Conservation (phyloP, 2,888 invertebrate genomes). For the Cheiracanthium punctorium region DNA sequence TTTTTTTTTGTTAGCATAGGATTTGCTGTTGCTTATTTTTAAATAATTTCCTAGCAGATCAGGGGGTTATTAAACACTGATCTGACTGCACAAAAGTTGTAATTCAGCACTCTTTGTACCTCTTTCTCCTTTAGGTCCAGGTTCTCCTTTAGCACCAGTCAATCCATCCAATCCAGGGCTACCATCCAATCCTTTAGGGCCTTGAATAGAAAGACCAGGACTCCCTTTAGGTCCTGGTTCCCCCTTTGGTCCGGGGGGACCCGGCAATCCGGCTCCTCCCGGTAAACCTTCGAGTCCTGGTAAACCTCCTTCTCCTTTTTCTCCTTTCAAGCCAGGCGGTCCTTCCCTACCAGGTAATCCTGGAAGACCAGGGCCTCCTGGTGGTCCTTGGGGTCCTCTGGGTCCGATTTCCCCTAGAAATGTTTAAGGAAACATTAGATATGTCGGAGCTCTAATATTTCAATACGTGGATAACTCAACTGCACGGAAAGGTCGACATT, state of each 20-base stretch:
- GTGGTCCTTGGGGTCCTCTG: conserved; percentile 87
- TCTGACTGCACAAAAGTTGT: too few species aligned
- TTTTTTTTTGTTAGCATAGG: too few species aligned
- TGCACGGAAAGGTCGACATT: too few species aligned
- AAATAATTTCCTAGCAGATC: too few species aligned
- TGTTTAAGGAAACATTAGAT: too few species aligned
- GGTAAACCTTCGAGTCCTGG: conserved; percentile 77
- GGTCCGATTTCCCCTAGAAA: conserved; percentile 78
- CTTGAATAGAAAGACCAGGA: conserved; percentile 67
- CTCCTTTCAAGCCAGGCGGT: conserved; percentile 77
- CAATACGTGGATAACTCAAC: too few species aligned
- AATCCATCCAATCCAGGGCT: conserved; percentile 74
- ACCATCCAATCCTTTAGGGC: conserved; percentile 71
- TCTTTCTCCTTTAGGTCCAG: conserved; percentile 71
- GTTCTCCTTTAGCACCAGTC: conserved; percentile 79
- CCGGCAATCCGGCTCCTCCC: conserved; percentile 89
- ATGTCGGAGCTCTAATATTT: too few species aligned
- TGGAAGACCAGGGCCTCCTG: conserved; percentile 81
- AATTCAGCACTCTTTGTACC: conserved; percentile 64
- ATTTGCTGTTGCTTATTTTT: too few species aligned
- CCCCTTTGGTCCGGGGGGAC: conserved; percentile 85
- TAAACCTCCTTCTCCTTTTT: conserved; percentile 81
- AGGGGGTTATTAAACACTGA: too few species aligned
- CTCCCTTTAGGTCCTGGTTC: conserved; percentile 71
- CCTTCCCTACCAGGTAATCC: conserved; percentile 69